Evolutionary conservation across 2,113 vertebrate genomes (phyloP).

Genomic region (Crotalus horridus): DNA sequence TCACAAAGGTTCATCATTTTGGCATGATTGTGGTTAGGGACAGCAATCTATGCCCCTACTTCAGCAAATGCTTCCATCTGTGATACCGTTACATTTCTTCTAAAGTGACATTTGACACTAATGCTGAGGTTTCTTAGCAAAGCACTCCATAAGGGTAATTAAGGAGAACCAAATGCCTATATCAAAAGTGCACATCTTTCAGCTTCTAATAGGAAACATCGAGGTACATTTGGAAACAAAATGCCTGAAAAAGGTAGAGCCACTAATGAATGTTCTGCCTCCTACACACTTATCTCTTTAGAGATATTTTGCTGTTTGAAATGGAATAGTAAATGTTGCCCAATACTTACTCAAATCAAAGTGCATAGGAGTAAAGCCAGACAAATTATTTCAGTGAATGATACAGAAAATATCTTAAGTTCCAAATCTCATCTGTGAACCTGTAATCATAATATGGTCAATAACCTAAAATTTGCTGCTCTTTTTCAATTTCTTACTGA

Average conservation of each 20-base stretch:
- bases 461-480: neutral
- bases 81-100: neutral
- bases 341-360: neutral
- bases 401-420: neutral
- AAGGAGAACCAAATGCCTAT: neutral
- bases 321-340: neutral
- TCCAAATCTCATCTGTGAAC: neutral
- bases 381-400: neutral
- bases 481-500: neutral
- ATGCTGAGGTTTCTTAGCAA: neutral
- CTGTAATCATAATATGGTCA: neutral
- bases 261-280: neutral
- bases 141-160: neutral
- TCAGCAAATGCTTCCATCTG: neutral
- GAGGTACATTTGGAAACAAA: neutral
- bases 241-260: neutral
- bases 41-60: neutral
- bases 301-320: neutral
- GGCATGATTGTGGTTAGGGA: neutral
- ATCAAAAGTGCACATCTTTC: neutral
- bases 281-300: neutral
- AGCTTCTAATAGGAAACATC: neutral
- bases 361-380: neutral
- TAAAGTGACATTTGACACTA: neutral
- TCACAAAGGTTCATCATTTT: neutral